phyloP scores from a whole-genome alignment of 2,888 invertebrate species.

The Stratiomys singularior region DNA sequence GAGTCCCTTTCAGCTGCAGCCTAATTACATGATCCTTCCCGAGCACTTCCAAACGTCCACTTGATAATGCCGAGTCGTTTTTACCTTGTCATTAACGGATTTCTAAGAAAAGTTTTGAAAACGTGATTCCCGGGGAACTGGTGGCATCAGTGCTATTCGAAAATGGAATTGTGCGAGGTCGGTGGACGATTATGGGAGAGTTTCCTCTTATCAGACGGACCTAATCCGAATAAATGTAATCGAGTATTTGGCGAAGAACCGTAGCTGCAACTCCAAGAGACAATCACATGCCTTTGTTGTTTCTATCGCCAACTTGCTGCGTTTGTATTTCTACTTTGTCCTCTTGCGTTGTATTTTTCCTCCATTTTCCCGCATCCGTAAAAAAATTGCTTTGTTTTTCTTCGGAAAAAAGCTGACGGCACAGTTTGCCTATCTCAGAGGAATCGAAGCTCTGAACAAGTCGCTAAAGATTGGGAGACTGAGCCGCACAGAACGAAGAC shows the following conservation, averaged over 20 bases:
- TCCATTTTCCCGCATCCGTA: background rate
- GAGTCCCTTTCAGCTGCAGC: no score
- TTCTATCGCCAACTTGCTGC: background rate
- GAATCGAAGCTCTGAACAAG: background rate
- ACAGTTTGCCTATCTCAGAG: background rate
- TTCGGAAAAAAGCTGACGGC: background rate
- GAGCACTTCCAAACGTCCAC: no score
- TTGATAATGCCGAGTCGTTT: no score
- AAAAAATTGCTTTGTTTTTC: background rate
- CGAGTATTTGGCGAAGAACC: background rate
- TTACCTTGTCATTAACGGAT: no score
- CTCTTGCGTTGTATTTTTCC: background rate
- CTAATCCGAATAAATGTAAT: background rate
- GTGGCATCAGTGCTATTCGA: no score
- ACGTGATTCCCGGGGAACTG: no score
- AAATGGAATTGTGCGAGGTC: no score
- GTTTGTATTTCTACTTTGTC: background rate
- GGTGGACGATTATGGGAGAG: background rate
- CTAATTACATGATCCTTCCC: no score
- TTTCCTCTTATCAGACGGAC: conserved; percentile 22
- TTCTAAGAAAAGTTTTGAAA: no score
- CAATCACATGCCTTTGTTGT: background rate
- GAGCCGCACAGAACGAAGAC: background rate
- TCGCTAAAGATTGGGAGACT: background rate
- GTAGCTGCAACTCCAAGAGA: background rate